Evolutionary conservation across 2,113 vertebrate genomes (phyloP).

Genomic region (Ctenomys sociabilis): DNA sequence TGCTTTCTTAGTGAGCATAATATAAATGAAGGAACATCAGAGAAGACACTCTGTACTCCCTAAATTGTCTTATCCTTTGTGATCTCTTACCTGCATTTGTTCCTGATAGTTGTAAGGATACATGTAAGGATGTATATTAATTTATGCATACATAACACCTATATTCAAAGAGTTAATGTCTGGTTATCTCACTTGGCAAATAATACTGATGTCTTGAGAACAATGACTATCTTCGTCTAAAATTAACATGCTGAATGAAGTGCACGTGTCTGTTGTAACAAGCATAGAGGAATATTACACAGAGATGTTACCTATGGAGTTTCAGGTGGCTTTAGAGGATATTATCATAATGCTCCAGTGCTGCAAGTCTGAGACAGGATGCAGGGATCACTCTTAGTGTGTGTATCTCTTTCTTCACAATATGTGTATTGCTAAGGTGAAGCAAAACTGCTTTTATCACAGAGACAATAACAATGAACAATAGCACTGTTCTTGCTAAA

Average conservation of each 20-base stretch:
- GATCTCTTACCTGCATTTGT: background rate
- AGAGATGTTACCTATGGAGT: background rate
- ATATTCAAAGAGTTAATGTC: background rate
- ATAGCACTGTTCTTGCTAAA: background rate
- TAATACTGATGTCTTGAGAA: background rate
- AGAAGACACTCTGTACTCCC: background rate
- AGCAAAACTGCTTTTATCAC: background rate
- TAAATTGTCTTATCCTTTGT: background rate
- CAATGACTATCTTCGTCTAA: background rate
- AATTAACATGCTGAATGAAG: background rate
- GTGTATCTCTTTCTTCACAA: background rate
- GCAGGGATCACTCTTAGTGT: background rate
- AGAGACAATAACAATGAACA: background rate
- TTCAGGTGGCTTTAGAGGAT: background rate
- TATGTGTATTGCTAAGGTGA: background rate
- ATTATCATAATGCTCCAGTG: accelerated
- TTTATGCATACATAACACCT: background rate
- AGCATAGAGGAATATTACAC: background rate
- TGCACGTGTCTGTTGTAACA: background rate
- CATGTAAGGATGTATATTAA: background rate
- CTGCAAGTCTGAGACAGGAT: background rate
- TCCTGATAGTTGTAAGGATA: background rate
- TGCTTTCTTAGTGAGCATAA: background rate
- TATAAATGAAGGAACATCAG: background rate
- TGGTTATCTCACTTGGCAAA: background rate